These are phyloP conservation scores for Lingula anatina DNA, from an alignment of 2,888 invertebrate species.

Conservation along the genomic window DNA sequence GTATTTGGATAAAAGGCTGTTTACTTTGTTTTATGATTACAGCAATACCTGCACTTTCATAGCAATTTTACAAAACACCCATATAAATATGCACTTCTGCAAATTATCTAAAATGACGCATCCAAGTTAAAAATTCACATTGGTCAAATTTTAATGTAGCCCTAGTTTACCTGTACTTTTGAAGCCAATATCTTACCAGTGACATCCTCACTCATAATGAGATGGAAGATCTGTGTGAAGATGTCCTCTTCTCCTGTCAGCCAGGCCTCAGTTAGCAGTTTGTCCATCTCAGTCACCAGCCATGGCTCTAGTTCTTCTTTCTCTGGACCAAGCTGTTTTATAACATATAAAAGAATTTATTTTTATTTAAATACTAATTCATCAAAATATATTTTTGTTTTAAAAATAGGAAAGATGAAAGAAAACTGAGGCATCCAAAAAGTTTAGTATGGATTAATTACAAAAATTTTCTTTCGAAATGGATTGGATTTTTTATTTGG, in stretches of 20 bases:
- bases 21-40: too few species aligned
- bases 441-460: too few species aligned
- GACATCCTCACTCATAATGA: constrained; percentile 73
- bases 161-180: neutral
- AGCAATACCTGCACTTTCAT: too few species aligned
- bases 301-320: constrained; percentile 56
- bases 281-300: constrained; percentile 64
- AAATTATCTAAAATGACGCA: too few species aligned
- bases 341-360: constrained; percentile 20
- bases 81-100: too few species aligned
- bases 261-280: constrained; percentile 63
- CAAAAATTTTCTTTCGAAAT: too few species aligned
- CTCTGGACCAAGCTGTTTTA: constrained; percentile 50
- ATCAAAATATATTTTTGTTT: neutral
- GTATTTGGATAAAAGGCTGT: too few species aligned
- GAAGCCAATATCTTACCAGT: constrained; percentile 52
- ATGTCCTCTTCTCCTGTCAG: constrained; percentile 61
- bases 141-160: neutral
- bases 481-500: too few species aligned
- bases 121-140: neutral
- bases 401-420: constrained; percentile 14
- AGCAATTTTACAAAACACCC: too few species aligned
- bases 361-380: neutral
- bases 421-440: too few species aligned
- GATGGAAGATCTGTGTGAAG: constrained; percentile 71